Evolutionary conservation across 1,140 invertebrate genomes (phyloP).

Genomic region (Drosophila bifasciata): DNA sequence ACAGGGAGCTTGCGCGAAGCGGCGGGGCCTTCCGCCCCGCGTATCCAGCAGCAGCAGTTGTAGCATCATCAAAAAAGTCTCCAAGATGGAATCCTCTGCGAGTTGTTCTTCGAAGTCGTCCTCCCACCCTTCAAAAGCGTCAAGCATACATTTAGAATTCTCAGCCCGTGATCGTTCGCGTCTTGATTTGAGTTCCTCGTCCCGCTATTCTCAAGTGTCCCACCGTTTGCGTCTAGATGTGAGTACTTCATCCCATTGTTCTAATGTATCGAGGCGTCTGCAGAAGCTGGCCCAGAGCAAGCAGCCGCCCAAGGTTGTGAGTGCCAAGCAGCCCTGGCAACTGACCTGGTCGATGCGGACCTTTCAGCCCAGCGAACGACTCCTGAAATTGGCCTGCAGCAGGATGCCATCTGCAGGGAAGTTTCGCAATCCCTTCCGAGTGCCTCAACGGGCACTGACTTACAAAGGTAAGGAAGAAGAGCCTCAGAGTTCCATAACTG

Average conservation of each 20-base stretch:
- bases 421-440: not conserved
- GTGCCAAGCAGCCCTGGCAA: not conserved
- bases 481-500: no score
- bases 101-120: no score
- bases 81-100: no score
- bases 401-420: not conserved
- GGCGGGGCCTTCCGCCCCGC: no score
- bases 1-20: no score
- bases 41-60: no score
- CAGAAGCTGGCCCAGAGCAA: conserved; percentile 4
- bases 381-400: not conserved
- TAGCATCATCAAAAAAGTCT: no score
- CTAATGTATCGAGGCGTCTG: conserved; percentile 6
- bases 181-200: no score
- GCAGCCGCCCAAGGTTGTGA: no score
- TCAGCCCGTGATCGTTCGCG: no score
- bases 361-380: not conserved
- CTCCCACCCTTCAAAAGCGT: no score
- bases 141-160: no score
- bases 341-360: not conserved
- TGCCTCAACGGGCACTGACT: not conserved
- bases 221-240: not conserved
- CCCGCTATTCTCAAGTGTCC: not conserved
- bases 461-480: conserved; percentile 8
- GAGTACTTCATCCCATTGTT: not conserved